Percentiles rank a stretch among this genome's conserved stretches.
phyloP scores from a whole-genome alignment of 1,140 invertebrate genomes.

The Calosoma granatense region DNA sequence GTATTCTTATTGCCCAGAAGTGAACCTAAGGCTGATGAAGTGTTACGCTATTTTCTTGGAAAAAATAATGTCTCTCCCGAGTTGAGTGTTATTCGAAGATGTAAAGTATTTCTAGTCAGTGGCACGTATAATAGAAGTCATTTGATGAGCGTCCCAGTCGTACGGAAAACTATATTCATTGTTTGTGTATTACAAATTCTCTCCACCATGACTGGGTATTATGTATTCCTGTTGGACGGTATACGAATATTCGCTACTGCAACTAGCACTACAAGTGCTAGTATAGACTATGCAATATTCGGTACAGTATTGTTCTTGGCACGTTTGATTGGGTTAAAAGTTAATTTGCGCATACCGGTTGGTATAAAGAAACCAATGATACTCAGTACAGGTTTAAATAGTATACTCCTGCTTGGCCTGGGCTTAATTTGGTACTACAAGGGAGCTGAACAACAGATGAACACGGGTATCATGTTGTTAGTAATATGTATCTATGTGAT shows the following conservation, averaged over 20 bases:
- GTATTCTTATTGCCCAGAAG: slow-evolving; percentile 19
- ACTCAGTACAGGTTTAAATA: slow-evolving; percentile 11
- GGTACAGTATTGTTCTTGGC: slow-evolving; percentile 12
- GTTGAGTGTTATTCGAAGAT: slow-evolving; percentile 19
- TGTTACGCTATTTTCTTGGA: slow-evolving; percentile 20
- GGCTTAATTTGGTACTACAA: slow-evolving; percentile 3
- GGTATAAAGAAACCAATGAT: slow-evolving; percentile 19
- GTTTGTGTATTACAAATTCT: slow-evolving; percentile 16
- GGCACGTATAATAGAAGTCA: slow-evolving; percentile 17
- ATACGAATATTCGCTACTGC: slow-evolving; percentile 7
- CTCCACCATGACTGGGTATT: slow-evolving; percentile 17
- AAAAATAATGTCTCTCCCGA: slow-evolving; percentile 15
- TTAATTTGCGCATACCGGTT: slow-evolving; percentile 14
- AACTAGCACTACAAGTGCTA: neutral
- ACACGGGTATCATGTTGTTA: neutral
- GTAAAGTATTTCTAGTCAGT: slow-evolving; percentile 14
- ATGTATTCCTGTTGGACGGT: slow-evolving; percentile 21
- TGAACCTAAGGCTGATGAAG: slow-evolving; percentile 15
- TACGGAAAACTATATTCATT: slow-evolving; percentile 18
- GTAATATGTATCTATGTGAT: slow-evolving; percentile 13
- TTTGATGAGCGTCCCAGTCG: slow-evolving; percentile 19
- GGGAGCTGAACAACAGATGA: too few relatives aligned
- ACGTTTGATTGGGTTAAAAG: slow-evolving; percentile 2
- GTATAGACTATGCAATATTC: slow-evolving; percentile 12
- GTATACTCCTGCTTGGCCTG: slow-evolving; percentile 9